Percentiles rank a stretch among this genome's conserved stretches.
phyloP scores from a whole-genome alignment of 1,140 invertebrate species.

The Calephelis nemesis region DNA sequence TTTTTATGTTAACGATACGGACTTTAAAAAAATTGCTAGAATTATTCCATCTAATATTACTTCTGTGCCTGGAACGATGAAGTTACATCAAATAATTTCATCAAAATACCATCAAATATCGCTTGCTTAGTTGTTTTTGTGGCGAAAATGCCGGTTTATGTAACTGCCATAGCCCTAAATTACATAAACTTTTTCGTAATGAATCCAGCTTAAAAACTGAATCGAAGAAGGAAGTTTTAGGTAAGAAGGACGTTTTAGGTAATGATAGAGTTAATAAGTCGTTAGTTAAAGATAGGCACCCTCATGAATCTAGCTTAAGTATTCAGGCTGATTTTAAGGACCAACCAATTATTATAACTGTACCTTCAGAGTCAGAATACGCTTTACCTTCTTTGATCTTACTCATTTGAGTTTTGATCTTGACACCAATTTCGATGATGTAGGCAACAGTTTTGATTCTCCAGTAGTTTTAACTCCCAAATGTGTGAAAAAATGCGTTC shows the following conservation, averaged over 20 bases:
- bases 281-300: not conserved
- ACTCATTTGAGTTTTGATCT: no score
- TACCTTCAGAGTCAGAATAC: not conserved
- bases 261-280: not conserved
- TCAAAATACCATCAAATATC: slow-evolving; percentile 1
- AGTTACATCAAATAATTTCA: slow-evolving; percentile 23
- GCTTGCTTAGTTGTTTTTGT: slow-evolving; percentile 2
- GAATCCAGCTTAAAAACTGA: not conserved
- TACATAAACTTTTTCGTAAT: not conserved
- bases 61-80: slow-evolving; percentile 21
- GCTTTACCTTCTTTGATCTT: not conserved
- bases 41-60: slow-evolving; percentile 18
- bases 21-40: slow-evolving; percentile 16
- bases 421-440: no score
- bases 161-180: not conserved
- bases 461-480: no score
- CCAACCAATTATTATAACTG: not conserved
- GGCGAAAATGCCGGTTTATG: not conserved
- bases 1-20: slow-evolving; percentile 20
- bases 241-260: not conserved
- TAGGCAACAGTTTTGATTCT: no score
- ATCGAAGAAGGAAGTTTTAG: not conserved
- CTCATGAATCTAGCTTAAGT: not conserved
- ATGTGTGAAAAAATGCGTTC: no score
- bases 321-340: not conserved